A percentile compares a stretch with the other conserved stretches of the same genome.
These are phyloP conservation scores for Oxyruncus cristatus DNA, from an alignment of 2,113 vertebrate species.

Conservation along the genomic window DNA sequence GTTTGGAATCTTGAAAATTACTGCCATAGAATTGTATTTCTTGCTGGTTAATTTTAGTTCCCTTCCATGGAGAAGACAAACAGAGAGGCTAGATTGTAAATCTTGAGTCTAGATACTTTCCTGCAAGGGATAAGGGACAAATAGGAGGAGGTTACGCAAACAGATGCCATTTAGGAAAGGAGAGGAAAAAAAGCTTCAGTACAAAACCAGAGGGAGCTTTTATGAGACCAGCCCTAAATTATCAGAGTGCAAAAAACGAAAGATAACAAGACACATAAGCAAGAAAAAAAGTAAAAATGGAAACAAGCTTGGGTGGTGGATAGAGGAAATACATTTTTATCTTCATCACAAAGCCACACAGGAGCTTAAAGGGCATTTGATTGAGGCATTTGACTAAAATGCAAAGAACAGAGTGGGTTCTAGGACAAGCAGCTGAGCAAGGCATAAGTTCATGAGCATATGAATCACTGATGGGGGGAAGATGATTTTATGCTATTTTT, in stretches of 20 bases:
- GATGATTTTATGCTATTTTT: neutral
- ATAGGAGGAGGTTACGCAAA: neutral
- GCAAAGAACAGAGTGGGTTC: neutral
- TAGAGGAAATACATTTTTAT: neutral
- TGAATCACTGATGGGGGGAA: neutral
- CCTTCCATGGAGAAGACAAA: neutral
- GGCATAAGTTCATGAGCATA: neutral
- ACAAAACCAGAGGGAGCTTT: neutral
- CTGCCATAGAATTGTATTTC: neutral
- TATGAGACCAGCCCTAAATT: neutral
- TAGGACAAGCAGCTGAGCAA: neutral
- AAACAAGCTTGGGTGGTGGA: neutral
- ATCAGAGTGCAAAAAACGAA: neutral
- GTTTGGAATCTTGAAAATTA: neutral
- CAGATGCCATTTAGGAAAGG: neutral
- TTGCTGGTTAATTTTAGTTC: neutral
- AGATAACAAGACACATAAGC: neutral
- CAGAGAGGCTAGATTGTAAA: neutral
- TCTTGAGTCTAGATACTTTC: neutral
- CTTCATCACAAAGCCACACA: neutral
- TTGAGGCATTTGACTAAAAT: constrained; percentile 44
- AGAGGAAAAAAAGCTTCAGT: neutral
- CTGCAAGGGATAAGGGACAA: neutral
- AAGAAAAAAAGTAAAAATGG: neutral
- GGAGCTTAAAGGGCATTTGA: constrained; percentile 18